A percentile compares a stretch with the other conserved stretches of the same genome.
Conservation (phyloP, 2,888 invertebrate genomes). For the Tenthredo mesomela region DNA sequence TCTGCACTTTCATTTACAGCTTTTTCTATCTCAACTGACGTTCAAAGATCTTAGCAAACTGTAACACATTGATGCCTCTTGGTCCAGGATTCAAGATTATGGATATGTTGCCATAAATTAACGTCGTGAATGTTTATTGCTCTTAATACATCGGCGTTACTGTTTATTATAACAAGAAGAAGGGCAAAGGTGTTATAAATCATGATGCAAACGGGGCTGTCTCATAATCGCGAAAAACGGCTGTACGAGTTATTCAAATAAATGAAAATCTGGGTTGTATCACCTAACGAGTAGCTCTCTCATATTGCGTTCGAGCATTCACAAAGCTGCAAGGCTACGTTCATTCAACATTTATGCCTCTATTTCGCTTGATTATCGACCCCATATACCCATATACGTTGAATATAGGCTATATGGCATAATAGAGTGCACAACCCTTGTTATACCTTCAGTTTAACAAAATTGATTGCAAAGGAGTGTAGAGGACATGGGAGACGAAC, state of each 20-base stretch:
- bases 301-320: not conserved
- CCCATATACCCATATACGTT: not conserved
- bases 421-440: not conserved
- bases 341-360: not conserved
- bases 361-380: slow-evolving; percentile 14
- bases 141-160: not conserved
- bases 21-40: not conserved
- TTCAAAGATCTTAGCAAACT: not conserved
- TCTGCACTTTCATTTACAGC: not conserved
- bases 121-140: not conserved
- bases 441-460: not conserved
- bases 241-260: not conserved
- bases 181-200: not conserved
- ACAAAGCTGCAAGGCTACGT: not conserved
- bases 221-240: not conserved
- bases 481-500: not conserved
- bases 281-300: not conserved
- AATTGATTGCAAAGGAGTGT: not conserved
- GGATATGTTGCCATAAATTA: not conserved
- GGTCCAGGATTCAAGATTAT: not conserved
- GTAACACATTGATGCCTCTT: not conserved
- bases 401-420: not conserved
- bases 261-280: not conserved
- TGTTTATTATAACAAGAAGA: not conserved
- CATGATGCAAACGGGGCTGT: not conserved